These are phyloP conservation scores for Falco punctatus DNA, from an alignment of 2,113 vertebrate species.

Conservation along the genomic window DNA sequence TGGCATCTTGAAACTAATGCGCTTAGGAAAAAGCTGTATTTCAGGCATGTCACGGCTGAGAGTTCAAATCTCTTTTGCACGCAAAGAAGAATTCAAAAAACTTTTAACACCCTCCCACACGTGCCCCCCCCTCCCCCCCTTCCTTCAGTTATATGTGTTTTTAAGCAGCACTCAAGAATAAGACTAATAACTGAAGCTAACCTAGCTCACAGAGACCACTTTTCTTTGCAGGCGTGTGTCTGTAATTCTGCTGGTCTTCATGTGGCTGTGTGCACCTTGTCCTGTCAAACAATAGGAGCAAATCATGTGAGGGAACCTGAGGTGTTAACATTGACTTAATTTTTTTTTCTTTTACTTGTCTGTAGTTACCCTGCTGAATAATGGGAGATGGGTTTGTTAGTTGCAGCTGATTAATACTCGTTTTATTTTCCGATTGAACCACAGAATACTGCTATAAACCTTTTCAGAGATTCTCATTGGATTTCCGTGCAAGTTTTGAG, in stretches of 20 bases:
- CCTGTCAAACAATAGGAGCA: constrained; percentile 29
- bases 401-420: neutral
- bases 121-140: too few species aligned
- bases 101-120: neutral
- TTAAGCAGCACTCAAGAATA: neutral
- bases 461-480: neutral
- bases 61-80: neutral
- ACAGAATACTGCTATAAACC: neutral
- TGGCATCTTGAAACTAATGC: neutral
- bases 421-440: neutral
- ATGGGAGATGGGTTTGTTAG: neutral
- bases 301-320: constrained; percentile 19
- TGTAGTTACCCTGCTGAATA: constrained; percentile 31
- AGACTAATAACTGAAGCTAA: neutral
- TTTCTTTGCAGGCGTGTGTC: neutral
- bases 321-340: neutral
- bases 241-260: neutral
- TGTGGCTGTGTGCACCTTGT: neutral
- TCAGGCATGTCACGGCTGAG: neutral
- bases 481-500: neutral
- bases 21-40: neutral
- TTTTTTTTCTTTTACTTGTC: constrained; percentile 11
- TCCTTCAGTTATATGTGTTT: neutral
- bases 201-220: neutral
- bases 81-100: neutral